These are phyloP conservation scores for Epicauta chinensis DNA, from an alignment of 1,140 invertebrate genomes.

Conservation along the genomic window DNA sequence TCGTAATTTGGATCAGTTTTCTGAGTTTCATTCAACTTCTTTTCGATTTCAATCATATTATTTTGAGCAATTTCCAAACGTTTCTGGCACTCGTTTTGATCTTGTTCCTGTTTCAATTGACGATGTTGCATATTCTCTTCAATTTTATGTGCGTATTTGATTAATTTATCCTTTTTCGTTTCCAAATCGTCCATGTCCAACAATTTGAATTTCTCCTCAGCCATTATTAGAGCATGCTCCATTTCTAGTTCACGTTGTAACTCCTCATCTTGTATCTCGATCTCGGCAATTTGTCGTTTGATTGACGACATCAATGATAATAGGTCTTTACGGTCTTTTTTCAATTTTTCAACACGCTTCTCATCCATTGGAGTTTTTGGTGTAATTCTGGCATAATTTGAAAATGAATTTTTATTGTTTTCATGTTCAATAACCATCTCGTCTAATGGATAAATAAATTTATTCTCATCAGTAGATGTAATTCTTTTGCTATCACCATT, in stretches of 20 bases:
- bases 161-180: conserved; percentile 57
- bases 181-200: conserved; percentile 69
- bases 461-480: conserved; percentile 12
- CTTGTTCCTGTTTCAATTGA: conserved; percentile 47
- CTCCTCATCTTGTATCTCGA: conserved; percentile 77
- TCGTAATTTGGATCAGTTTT: conserved; percentile 47
- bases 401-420: conserved; percentile 6
- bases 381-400: conserved; percentile 8
- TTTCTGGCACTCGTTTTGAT: conserved; percentile 55
- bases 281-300: conserved; percentile 70
- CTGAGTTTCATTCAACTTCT: conserved; percentile 28
- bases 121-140: conserved; percentile 48
- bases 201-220: conserved; percentile 72
- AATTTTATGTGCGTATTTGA: conserved; percentile 49
- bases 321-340: conserved; percentile 51
- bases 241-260: conserved; percentile 76
- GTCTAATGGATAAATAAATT: conserved; percentile 36
- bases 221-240: conserved; percentile 73
- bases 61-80: conserved; percentile 49
- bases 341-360: conserved; percentile 43
- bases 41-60: conserved; percentile 50
- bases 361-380: conserved; percentile 1
- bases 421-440: conserved; percentile 5
- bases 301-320: conserved; percentile 53
- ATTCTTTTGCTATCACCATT: background rate